Percentiles rank a stretch among this genome's conserved stretches.
These are phyloP conservation scores for Notothenia rossii DNA, from an alignment of 2,113 vertebrate genomes.

Conservation along the genomic window DNA sequence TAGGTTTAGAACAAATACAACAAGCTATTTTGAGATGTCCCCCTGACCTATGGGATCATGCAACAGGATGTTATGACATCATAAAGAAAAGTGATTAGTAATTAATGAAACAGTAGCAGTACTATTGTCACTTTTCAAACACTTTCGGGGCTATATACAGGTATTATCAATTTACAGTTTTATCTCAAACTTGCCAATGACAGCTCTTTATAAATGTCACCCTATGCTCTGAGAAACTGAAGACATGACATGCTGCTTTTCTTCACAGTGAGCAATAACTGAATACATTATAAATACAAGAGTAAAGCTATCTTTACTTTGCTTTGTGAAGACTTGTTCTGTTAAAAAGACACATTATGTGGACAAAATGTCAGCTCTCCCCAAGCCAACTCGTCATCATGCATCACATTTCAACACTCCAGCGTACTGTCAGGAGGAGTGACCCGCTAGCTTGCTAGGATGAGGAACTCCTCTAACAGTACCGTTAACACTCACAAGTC, in stretches of 20 bases:
- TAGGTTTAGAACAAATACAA: background rate
- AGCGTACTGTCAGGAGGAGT: conserved; percentile 22
- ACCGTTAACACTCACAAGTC: background rate
- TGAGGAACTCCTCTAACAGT: conserved; percentile 11
- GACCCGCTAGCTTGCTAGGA: conserved; percentile 27
- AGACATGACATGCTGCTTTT: background rate
- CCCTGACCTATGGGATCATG: background rate
- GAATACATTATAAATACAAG: conserved; percentile 9
- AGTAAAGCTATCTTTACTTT: background rate
- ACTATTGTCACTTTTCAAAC: background rate
- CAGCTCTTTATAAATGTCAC: background rate
- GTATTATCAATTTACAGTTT: background rate
- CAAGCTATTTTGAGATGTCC: no score
- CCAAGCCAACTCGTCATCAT: background rate
- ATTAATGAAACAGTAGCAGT: background rate
- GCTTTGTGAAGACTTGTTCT: background rate
- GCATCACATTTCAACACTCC: background rate
- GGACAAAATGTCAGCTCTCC: background rate
- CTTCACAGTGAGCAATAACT: background rate
- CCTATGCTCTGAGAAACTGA: conserved; percentile 3
- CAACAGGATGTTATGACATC: background rate
- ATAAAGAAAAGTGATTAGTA: background rate
- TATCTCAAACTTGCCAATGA: background rate
- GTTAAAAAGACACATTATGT: background rate
- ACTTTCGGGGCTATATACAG: background rate